Evolutionary conservation across 2,797 vertebrate species (phyloP).

Genomic region (Lacerta bilineata): DNA sequence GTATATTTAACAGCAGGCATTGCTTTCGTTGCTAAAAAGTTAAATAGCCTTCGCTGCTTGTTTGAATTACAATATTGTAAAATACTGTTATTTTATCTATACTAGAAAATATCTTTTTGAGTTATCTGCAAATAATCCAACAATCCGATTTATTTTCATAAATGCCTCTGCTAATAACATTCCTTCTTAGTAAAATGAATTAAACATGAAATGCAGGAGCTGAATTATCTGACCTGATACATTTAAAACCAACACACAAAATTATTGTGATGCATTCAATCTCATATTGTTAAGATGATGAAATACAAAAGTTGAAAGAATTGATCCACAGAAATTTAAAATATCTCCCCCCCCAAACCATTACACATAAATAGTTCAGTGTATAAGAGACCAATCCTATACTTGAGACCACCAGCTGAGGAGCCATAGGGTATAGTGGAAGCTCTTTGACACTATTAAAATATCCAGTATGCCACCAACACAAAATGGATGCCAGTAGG

Average conservation of each 20-base stretch:
- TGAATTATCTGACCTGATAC: slow-evolving; percentile 71
- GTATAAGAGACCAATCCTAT: background rate
- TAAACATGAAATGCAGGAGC: slow-evolving; percentile 77
- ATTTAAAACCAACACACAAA: slow-evolving; percentile 70
- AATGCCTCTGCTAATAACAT: slow-evolving; percentile 76
- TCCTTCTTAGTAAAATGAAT: slow-evolving; percentile 79
- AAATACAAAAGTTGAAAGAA: slow-evolving; percentile 59
- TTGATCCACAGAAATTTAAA: slow-evolving; percentile 43
- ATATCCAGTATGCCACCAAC: background rate
- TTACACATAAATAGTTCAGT: background rate
- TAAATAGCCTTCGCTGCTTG: slow-evolving; percentile 19
- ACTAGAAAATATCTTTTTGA: slow-evolving; percentile 50
- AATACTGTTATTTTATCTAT: slow-evolving; percentile 60
- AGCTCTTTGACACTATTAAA: background rate
- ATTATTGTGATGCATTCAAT: slow-evolving; percentile 73
- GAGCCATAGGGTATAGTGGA: background rate
- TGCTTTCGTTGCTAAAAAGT: background rate
- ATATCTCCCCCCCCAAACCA: background rate
- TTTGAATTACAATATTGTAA: slow-evolving; percentile 48
- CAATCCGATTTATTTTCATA: slow-evolving; percentile 80
- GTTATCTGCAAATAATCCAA: slow-evolving; percentile 65
- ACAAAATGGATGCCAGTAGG: background rate
- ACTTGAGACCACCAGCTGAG: background rate
- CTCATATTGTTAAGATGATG: slow-evolving; percentile 72
- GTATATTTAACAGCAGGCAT: slow-evolving; percentile 4